phyloP scores from a whole-genome alignment of 2,888 invertebrate species.

The Nycteola revayana region DNA sequence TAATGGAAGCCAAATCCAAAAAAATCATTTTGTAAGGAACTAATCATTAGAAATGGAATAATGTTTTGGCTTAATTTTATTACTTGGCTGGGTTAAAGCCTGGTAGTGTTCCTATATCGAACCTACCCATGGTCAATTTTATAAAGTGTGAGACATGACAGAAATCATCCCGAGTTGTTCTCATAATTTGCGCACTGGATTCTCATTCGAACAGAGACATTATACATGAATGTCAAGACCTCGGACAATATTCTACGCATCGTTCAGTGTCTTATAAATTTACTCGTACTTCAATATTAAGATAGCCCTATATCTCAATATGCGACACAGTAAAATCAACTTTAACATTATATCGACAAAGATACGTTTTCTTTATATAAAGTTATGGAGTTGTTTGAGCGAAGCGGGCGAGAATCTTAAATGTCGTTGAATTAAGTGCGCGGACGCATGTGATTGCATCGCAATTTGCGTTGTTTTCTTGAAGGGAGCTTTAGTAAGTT shows the following conservation, averaged over 20 bases:
- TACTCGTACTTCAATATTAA: constrained; percentile 28
- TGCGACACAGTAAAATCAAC: constrained; percentile 20
- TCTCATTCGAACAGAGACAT: constrained; percentile 71
- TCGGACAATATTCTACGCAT: constrained; percentile 71
- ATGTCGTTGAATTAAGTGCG: constrained; percentile 66
- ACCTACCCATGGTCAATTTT: constrained; percentile 7
- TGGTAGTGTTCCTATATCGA: too few relatives aligned
- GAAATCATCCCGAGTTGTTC: constrained; percentile 37
- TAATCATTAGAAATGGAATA: too few relatives aligned
- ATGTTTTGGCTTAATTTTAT: too few relatives aligned
- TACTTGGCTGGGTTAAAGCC: too few relatives aligned
- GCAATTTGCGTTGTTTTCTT: constrained; percentile 58
- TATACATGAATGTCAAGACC: constrained; percentile 63
- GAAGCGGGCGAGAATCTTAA: constrained; percentile 38
- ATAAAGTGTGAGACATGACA: constrained; percentile 19
- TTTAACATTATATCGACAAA: constrained; percentile 13
- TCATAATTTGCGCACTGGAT: constrained; percentile 50
- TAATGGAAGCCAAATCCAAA: too few relatives aligned
- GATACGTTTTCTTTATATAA: constrained; percentile 16
- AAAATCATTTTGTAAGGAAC: too few relatives aligned
- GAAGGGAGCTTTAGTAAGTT: constrained; percentile 42
- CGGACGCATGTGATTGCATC: constrained; percentile 64
- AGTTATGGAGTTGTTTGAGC: constrained; percentile 18
- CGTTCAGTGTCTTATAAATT: constrained; percentile 66
- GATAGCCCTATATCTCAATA: constrained; percentile 23